Base-by-base conservation (phyloP, 1,140 invertebrate species). In the Trichonephila clavata region DNA sequence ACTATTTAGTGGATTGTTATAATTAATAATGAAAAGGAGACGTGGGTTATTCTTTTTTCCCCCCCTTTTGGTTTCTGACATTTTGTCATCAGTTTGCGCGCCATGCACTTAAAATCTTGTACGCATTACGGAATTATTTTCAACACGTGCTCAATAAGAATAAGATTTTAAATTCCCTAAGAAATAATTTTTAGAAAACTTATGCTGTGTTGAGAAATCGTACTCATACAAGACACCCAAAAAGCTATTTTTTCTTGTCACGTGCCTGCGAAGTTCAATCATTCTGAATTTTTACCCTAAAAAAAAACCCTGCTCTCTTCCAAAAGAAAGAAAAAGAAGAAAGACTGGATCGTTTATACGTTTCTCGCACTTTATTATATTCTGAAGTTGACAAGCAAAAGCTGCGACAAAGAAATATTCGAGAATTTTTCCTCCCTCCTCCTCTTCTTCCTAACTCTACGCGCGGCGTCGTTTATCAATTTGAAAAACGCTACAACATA, bases 391-490 rank as follows among this genome's bases (percentile, higher is more conserved):
- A 77, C 71, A 77, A 77, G 71, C 71, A 18, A 77, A 77, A 77
- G 71, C 71, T 77, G 71, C 71, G 71, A 77, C 71, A 77, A 77
- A 77, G 71, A 77, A 77, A 77, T 77, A 77, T 77, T 77, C 71
- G 71, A 77, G 32, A 77, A 77, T 77, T 77, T 77, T 77, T 77
- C 71, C 71, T 4, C 21, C 71, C 27, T 1, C 24, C 68, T 71
- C 20, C 61, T 21, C 63, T 1, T 10, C 21, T n/a, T 24, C 0
- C 7, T 24, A n/a, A 24, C 65, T 24, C 65, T 13, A 68, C 18
- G 7, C 24, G 14, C 27, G 16, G 18, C 27, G 32, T 77, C 71
- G 71, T 77, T 77, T 77, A 77, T 77, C 71, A 77, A 77, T 39
- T 77, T 77, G 32, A 77, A 77, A 77, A 77, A 77, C 27, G 32